These are phyloP conservation scores for Eilema sororculum DNA, from an alignment of 2,888 invertebrate genomes.

Conservation along the genomic window DNA sequence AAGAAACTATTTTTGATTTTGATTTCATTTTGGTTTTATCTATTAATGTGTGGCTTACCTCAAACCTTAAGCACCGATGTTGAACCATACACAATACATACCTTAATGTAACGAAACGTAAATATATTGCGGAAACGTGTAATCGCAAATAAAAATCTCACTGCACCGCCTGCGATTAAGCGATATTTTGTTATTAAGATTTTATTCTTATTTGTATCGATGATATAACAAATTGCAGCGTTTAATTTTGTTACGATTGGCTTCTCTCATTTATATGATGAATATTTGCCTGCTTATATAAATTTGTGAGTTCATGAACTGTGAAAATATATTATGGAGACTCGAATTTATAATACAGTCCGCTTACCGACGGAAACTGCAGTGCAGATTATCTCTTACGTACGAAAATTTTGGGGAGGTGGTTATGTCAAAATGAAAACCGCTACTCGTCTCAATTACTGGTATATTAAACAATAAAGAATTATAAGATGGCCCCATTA, in stretches of 20 bases:
- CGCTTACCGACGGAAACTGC: not conserved
- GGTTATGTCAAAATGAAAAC: too few relatives aligned
- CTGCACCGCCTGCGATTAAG: conserved; percentile 59
- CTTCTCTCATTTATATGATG: conserved; percentile 13
- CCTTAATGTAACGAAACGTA: conserved; percentile 33
- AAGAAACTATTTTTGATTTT: too few relatives aligned
- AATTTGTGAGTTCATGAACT: conserved; percentile 5
- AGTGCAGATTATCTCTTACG: too few relatives aligned
- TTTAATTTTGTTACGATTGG: conserved; percentile 36
- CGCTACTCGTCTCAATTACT: too few relatives aligned
- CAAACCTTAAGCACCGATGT: too few relatives aligned
- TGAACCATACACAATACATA: not conserved
- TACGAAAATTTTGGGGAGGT: too few relatives aligned
- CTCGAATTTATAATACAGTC: not conserved
- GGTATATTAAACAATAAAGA: too few relatives aligned
- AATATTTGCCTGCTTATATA: not conserved
- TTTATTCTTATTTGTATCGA: conserved; percentile 43
- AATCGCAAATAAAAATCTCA: conserved; percentile 71
- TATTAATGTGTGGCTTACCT: too few relatives aligned
- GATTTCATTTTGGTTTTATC: too few relatives aligned
- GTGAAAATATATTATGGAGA: not conserved
- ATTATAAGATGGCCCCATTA: too few relatives aligned
- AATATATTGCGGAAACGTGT: conserved; percentile 33
- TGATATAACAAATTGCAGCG: conserved; percentile 39
- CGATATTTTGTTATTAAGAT: conserved; percentile 62